These are phyloP conservation scores for Macaria notata DNA, from an alignment of 2,888 invertebrate species.

Conservation along the genomic window DNA sequence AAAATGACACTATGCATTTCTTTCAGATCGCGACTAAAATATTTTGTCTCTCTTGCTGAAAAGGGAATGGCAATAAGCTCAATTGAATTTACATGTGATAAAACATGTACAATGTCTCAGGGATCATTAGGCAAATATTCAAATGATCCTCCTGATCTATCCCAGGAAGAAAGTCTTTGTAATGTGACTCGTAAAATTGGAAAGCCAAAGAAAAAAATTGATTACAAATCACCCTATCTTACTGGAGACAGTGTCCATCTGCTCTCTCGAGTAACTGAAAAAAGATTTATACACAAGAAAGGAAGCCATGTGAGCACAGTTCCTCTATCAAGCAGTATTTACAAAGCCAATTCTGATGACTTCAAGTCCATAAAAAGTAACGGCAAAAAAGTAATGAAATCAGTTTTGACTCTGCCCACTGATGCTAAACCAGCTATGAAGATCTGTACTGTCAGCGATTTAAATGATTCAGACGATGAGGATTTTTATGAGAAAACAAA, in stretches of 20 bases:
- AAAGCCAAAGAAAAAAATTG: slow-evolving; percentile 40
- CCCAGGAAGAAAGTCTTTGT: slow-evolving; percentile 34
- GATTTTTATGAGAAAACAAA: slow-evolving; percentile 44
- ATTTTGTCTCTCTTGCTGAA: no score
- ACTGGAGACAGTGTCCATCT: slow-evolving; percentile 49
- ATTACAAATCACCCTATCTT: slow-evolving; percentile 54
- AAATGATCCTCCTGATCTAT: no score
- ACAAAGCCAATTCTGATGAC: slow-evolving; percentile 69
- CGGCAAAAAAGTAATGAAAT: slow-evolving; percentile 59
- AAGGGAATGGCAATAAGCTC: slow-evolving; percentile 53
- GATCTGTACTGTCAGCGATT: slow-evolving; percentile 65
- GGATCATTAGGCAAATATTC: slow-evolving; percentile 22
- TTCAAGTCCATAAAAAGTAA: slow-evolving; percentile 50
- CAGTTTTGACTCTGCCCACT: slow-evolving; percentile 65
- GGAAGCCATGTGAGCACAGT: slow-evolving; percentile 50
- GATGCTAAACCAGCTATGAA: slow-evolving; percentile 48
- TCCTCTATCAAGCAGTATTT: slow-evolving; percentile 57
- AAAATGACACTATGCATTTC: no score
- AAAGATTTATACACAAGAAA: slow-evolving; percentile 52
- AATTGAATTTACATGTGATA: slow-evolving; percentile 38
- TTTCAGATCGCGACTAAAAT: no score
- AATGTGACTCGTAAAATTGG: slow-evolving; percentile 37
- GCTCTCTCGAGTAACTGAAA: slow-evolving; percentile 55
- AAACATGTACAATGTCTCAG: slow-evolving; percentile 34
- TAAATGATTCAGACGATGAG: slow-evolving; percentile 63